Percentiles rank a stretch among this genome's conserved stretches.
phyloP scores from a whole-genome alignment of 2,113 vertebrate species.

The Paratilapia polleni region DNA sequence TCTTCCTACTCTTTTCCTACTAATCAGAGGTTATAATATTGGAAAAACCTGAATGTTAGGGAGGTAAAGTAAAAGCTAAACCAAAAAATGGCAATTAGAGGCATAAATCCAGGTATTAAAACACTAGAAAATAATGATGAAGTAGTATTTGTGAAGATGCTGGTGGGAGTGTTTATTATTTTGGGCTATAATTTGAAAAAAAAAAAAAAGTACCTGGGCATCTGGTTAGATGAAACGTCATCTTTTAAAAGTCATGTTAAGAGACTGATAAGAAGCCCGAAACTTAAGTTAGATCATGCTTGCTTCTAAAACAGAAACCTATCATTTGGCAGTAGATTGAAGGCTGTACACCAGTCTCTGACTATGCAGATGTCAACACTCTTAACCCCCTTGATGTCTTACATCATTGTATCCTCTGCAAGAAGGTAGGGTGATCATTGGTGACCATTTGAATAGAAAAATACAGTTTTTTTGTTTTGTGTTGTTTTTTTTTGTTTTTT shows the following conservation, averaged over 20 bases:
- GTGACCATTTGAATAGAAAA: neutral
- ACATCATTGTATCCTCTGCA: neutral
- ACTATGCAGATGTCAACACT: neutral
- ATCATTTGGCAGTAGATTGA: constrained; percentile 2
- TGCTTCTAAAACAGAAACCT: neutral
- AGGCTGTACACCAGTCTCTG: neutral
- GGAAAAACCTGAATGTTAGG: neutral
- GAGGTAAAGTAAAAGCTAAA: neutral
- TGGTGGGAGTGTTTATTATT: neutral
- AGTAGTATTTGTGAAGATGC: neutral
- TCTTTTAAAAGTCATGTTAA: neutral
- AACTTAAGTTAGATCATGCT: neutral
- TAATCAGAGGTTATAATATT: constrained; percentile 1
- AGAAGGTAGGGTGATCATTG: too few relatives aligned
- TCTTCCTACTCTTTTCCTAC: neutral
- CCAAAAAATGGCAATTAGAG: neutral
- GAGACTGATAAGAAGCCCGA: neutral
- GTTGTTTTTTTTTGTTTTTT: accelerated
- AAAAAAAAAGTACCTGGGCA: neutral
- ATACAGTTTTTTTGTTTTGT: neutral
- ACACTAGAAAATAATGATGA: neutral
- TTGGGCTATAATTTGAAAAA: neutral
- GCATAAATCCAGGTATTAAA: neutral
- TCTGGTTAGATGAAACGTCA: neutral
- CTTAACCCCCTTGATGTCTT: neutral